phyloP scores from a whole-genome alignment of 92 coral and sea anemone species.

The Anthopleura xanthogrammica region DNA sequence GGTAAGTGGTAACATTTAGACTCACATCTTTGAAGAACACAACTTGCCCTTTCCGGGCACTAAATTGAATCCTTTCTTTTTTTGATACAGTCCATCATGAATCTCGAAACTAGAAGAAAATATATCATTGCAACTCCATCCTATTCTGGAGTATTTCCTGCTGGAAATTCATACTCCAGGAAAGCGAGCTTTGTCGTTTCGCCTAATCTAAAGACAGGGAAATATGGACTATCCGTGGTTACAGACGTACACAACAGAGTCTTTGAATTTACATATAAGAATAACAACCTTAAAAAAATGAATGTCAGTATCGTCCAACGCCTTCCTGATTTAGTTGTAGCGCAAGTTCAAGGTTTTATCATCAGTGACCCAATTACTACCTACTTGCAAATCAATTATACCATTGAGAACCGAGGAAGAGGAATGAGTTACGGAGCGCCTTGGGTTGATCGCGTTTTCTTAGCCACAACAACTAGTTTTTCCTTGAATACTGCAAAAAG shows the following conservation, averaged over 20 bases:
- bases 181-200: slow-evolving; percentile 35
- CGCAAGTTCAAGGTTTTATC: slow-evolving; percentile 24
- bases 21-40: no score
- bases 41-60: no score
- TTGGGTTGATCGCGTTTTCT: slow-evolving; percentile 55
- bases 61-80: not conserved
- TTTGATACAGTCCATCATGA: slow-evolving; percentile 37
- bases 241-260: slow-evolving; percentile 59
- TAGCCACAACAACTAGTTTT: slow-evolving; percentile 29
- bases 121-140: slow-evolving; percentile 32
- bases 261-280: slow-evolving; percentile 51
- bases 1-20: slow-evolving; percentile 32
- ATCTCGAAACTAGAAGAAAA: slow-evolving; percentile 7
- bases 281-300: slow-evolving; percentile 51
- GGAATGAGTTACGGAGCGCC: slow-evolving; percentile 64
- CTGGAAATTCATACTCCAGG: slow-evolving; percentile 48
- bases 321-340: slow-evolving; percentile 62
- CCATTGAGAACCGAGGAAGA: slow-evolving; percentile 54
- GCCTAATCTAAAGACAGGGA: slow-evolving; percentile 48
- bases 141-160: slow-evolving; percentile 60
- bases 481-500: slow-evolving; percentile 11
- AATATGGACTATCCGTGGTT: slow-evolving; percentile 53
- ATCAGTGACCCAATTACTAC: slow-evolving; percentile 38
- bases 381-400: slow-evolving; percentile 44
- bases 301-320: slow-evolving; percentile 39